Evolutionary conservation across 2,797 vertebrate genomes (phyloP), one percentile per base, ranked within the genome.

Genomic region (Morelia viridis): DNA sequence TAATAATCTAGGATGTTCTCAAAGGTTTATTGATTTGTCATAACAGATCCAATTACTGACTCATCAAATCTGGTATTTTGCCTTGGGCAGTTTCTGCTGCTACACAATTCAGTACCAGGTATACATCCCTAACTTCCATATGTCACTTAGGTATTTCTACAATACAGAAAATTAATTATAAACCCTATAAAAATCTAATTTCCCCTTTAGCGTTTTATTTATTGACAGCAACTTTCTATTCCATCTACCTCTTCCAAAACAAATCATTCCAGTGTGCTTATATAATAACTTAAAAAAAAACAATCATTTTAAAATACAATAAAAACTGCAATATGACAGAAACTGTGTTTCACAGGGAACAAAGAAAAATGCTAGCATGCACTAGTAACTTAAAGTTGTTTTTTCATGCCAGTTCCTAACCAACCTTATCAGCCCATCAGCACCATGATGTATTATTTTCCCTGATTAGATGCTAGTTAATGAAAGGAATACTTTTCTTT

Each of bases 31-130:
- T 88, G 22, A 91, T 90, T 91, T 83, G 80, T 87, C 26, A 28
- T 28, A 88, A 71, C 57, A 88, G 41, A 94, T 90, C 26, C 91
- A 91, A 57, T 91, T 85, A 62, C 56, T 71, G 19, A 87, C 85
- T 89, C 86, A 91, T 87, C 65, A 83, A 65, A 65, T 24, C 62
- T 80, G 68, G 35, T 53, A 87, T 60, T 65, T 62, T 50, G 88
- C 85, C 53, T 31, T 68, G 56, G 68, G 64, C 31, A 94, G 60
- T 84, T 71, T 83, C 87, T 46, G 22, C 28, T 68, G 60, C 11
- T 71, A 56, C 31, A 88, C 3, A 7, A 41, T 89, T 91, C 41
- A 50, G 2, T 80, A 28, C 7, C 35, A 41, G 41, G 12, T 19
- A 2, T 62, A 19, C 26, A 65, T 84, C 57, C 26, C 87, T 28